phyloP scores from a whole-genome alignment of 2,797 vertebrate genomes.

The Margarornis squamiger region DNA sequence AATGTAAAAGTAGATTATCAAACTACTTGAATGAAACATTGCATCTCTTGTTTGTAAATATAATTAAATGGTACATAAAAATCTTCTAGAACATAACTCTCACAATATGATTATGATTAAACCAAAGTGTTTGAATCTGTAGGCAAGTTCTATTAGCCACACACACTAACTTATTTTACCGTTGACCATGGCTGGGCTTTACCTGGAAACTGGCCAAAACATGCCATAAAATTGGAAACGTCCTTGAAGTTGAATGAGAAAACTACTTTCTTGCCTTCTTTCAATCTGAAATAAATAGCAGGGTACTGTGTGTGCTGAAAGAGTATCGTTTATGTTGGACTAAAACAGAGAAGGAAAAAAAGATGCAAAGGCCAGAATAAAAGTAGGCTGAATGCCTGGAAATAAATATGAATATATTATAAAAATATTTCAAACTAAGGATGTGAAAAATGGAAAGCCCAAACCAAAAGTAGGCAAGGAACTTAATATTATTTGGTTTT shows the following conservation, averaged over 20 bases:
- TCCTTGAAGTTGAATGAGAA: constrained; percentile 69
- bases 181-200: constrained; percentile 53
- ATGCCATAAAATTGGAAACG: constrained; percentile 58
- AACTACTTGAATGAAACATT: constrained; percentile 54
- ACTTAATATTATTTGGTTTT: constrained; percentile 7
- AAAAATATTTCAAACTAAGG: constrained; percentile 57
- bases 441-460: constrained; percentile 53
- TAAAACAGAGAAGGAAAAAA: constrained; percentile 53
- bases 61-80: constrained; percentile 55
- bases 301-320: constrained; percentile 73
- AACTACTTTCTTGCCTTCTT: constrained; percentile 70
- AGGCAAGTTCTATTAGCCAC: constrained; percentile 17
- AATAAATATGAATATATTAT: constrained; percentile 71
- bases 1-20: constrained; percentile 41
- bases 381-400: constrained; percentile 73
- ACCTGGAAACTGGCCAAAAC: constrained; percentile 48
- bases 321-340: constrained; percentile 73
- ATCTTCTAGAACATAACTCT: background rate
- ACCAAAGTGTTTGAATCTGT: constrained; percentile 10
- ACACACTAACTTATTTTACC: constrained; percentile 8
- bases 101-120: constrained; percentile 13
- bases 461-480: constrained; percentile 33
- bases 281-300: constrained; percentile 74
- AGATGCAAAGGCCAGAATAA: constrained; percentile 70
- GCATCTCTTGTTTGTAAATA: constrained; percentile 58